Evolutionary conservation across 1,140 invertebrate species (phyloP).

Genomic region (Drosophila nigrodunni): DNA sequence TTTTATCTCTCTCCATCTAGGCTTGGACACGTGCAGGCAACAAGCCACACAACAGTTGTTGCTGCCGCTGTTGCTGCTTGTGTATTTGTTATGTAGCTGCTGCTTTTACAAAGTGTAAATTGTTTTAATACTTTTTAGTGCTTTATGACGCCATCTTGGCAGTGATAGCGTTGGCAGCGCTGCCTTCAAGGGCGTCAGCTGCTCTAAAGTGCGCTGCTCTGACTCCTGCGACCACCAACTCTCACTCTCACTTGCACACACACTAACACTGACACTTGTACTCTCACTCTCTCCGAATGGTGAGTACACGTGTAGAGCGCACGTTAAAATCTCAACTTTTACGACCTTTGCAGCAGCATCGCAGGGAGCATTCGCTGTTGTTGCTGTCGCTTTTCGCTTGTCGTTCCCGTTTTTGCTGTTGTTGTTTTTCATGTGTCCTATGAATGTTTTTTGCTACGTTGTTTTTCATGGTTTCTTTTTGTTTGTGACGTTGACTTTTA

Average conservation of each 20-base stretch:
- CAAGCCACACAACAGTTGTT: constrained; percentile 74
- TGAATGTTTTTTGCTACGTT: constrained; percentile 24
- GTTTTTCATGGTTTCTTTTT: constrained; percentile 8
- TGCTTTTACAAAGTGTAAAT: constrained; percentile 82
- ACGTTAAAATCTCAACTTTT: constrained; percentile 84
- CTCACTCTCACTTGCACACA: constrained; percentile 19
- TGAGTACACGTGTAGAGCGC: constrained; percentile 70
- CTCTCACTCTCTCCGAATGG: constrained; percentile 18
- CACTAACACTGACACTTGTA: not conserved
- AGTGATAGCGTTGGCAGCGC: constrained; percentile 29
- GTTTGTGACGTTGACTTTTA: constrained; percentile 33
- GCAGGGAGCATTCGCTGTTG: constrained; percentile 24
- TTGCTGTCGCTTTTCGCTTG: constrained; percentile 9
- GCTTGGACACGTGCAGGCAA: constrained; percentile 58
- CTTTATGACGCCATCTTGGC: constrained; percentile 71
- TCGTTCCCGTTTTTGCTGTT: constrained; percentile 5
- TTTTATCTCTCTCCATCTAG: not conserved
- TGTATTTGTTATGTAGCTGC: constrained; percentile 43
- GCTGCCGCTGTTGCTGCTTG: constrained; percentile 44
- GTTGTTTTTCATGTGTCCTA: constrained; percentile 9
- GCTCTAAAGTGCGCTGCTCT: constrained; percentile 51
- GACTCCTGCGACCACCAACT: constrained; percentile 20
- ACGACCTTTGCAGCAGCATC: constrained; percentile 67
- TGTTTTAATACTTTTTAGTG: constrained; percentile 84
- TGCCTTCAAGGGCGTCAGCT: constrained; percentile 55